Evolutionary conservation across 23 tunicate genomes (phyloP).

Genomic region (Pegea sp.): DNA sequence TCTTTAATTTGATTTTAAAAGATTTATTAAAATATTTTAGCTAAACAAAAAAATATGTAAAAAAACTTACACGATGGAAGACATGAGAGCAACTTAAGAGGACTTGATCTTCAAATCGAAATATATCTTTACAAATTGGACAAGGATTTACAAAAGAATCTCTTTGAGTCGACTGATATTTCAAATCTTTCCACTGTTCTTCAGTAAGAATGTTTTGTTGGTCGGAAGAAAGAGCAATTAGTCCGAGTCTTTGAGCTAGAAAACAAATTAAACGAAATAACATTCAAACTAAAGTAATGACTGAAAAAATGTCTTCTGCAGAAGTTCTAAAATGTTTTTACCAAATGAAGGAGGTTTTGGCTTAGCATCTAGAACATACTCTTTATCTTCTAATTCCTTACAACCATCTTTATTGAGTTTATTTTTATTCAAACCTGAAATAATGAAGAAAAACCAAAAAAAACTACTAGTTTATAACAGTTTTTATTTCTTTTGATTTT

Average conservation of each 20-base stretch:
- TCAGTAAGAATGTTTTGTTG: conserved; percentile 37
- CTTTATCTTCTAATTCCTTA: conserved; percentile 20
- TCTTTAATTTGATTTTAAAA: background rate
- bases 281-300: background rate
- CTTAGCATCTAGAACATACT: conserved; percentile 57
- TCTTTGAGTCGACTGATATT: conserved; percentile 28
- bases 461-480: too few relatives aligned
- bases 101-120: conserved; percentile 80
- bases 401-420: too few relatives aligned
- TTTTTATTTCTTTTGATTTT: too few relatives aligned
- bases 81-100: conserved; percentile 84
- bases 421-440: too few relatives aligned
- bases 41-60: background rate
- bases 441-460: too few relatives aligned
- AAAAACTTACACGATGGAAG: conserved; percentile 53
- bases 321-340: conserved; percentile 3
- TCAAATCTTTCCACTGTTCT: conserved; percentile 41
- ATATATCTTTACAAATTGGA: conserved; percentile 76
- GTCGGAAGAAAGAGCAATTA: conserved; percentile 29
- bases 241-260: conserved; percentile 73
- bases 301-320: too few relatives aligned
- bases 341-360: conserved; percentile 64
- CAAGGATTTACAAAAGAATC: conserved; percentile 84
- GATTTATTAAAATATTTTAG: too few relatives aligned
- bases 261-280: background rate